Percentiles rank a stretch among this genome's conserved stretches.
Evolutionary conservation across 2,888 invertebrate species (phyloP).

Genomic region (Cosmia trapezina): DNA sequence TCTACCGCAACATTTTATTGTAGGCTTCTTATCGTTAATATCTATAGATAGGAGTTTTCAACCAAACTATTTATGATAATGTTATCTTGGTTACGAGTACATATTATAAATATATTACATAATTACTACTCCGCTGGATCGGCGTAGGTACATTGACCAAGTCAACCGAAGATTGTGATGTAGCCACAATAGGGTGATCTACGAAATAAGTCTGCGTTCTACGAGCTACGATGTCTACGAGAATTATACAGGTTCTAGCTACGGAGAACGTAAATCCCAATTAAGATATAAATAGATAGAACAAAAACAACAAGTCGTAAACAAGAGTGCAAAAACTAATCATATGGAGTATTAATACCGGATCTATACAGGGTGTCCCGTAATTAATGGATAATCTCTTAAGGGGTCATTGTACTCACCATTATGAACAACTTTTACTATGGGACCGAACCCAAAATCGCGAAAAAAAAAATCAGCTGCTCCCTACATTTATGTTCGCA

Average conservation of each 20-base stretch:
- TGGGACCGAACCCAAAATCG: too few species aligned
- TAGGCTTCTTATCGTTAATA: not conserved
- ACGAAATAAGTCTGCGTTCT: constrained; percentile 21
- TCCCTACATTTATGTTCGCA: too few species aligned
- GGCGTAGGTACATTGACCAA: not conserved
- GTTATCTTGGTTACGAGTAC: not conserved
- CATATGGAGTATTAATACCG: constrained; percentile 5
- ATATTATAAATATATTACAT: too few species aligned
- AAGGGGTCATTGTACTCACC: too few species aligned
- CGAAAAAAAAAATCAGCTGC: too few species aligned
- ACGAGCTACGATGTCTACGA: constrained; percentile 18
- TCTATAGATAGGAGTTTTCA: constrained; percentile 3
- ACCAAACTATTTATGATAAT: constrained; percentile 1
- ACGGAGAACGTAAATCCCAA: constrained; percentile 30
- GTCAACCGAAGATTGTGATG: not conserved
- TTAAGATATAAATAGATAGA: constrained; percentile 12
- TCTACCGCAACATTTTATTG: constrained; percentile 2
- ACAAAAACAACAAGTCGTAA: constrained; percentile 43
- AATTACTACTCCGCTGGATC: constrained; percentile 4
- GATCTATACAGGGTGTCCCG: too few species aligned
- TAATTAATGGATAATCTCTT: too few species aligned
- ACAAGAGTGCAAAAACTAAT: constrained; percentile 41
- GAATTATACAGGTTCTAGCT: not conserved
- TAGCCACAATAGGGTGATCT: not conserved
- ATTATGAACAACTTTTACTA: too few species aligned